Conservation (phyloP, 30 jellyfish, hydroid and myxozoan species). For the Pelagia noctiluca region DNA sequence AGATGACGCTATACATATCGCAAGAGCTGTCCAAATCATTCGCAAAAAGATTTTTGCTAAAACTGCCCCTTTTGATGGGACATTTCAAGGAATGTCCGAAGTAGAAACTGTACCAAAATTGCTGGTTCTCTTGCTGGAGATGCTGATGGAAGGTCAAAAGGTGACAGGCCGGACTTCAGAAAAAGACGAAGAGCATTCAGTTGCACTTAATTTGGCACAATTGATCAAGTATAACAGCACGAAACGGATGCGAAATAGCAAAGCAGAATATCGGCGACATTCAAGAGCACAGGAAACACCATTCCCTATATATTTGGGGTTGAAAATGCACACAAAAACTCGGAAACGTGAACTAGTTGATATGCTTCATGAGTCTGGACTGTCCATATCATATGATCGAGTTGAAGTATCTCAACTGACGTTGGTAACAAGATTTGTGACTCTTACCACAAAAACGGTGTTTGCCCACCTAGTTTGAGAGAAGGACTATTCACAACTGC, state of each 20-base stretch:
- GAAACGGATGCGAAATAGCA: no score
- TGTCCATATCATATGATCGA: slow-evolving; percentile 17
- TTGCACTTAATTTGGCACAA: not conserved
- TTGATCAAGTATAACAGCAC: no score
- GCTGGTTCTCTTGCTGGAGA: not conserved
- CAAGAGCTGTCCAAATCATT: slow-evolving; percentile 31
- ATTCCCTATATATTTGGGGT: slow-evolving; percentile 30
- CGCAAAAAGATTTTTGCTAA: slow-evolving; percentile 6
- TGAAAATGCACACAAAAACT: not conserved
- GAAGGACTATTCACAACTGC: slow-evolving; percentile 62
- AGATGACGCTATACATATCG: slow-evolving; percentile 25
- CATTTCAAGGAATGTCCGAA: slow-evolving; percentile 11
- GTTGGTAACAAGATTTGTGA: not conserved
- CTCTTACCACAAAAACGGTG: slow-evolving; percentile 20
- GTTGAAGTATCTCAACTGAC: not conserved
- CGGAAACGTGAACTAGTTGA: not conserved
- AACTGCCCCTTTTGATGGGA: slow-evolving; percentile 1
- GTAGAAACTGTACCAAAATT: slow-evolving; percentile 8
- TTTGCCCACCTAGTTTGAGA: slow-evolving; percentile 57
- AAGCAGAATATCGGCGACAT: slow-evolving; percentile 17
- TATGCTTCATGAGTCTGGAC: slow-evolving; percentile 4
- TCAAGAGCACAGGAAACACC: slow-evolving; percentile 40
- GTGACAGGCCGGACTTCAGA: not conserved
- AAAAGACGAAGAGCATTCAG: not conserved
- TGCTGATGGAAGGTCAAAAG: not conserved